Conservation (phyloP, 1,140 invertebrate species). For the Nixonia krombeini region DNA sequence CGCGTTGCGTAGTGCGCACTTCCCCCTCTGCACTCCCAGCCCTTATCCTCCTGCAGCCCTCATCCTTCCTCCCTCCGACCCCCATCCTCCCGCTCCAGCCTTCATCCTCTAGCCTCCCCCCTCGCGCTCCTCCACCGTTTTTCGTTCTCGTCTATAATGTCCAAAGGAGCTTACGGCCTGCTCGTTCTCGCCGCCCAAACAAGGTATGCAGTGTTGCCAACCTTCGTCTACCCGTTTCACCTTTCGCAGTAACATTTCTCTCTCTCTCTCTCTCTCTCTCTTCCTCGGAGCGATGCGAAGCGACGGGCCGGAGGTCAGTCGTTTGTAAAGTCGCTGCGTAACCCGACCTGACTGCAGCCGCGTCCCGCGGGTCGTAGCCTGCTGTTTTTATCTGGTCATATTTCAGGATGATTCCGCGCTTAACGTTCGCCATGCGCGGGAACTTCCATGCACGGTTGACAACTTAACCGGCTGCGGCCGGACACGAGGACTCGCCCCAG, state of each 20-base stretch:
- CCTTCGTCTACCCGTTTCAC: constrained; percentile 36
- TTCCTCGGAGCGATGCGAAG: constrained; percentile 11
- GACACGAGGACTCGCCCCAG: constrained; percentile 11
- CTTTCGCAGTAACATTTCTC: constrained; percentile 20
- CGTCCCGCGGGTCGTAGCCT: constrained; percentile 63
- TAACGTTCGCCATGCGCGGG: constrained; percentile 47
- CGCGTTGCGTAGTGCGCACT: constrained; percentile 11
- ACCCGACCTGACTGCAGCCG: constrained; percentile 62
- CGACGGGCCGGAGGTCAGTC: constrained; percentile 40
- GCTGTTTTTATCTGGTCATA: constrained; percentile 70
- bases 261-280: constrained; percentile 24
- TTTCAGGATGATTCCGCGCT: constrained; percentile 68
- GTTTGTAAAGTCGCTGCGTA: constrained; percentile 56
- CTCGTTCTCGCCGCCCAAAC: constrained; percentile 43
- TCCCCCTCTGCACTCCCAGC: no score
- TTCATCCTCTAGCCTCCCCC: no score
- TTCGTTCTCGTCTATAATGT: constrained; percentile 41
- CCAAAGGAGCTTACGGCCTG: constrained; percentile 35
- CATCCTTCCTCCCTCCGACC: no score
- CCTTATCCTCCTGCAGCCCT: no score
- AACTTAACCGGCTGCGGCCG: constrained; percentile 30
- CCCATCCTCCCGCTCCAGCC: constrained; percentile 13
- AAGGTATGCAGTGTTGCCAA: constrained; percentile 41
- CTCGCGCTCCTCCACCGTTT: constrained; percentile 27
- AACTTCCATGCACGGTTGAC: constrained; percentile 36